A percentile compares a stretch with the other conserved stretches of the same genome.
phyloP scores from a whole-genome alignment of 2,888 invertebrate species.

The Crematogaster levior region DNA sequence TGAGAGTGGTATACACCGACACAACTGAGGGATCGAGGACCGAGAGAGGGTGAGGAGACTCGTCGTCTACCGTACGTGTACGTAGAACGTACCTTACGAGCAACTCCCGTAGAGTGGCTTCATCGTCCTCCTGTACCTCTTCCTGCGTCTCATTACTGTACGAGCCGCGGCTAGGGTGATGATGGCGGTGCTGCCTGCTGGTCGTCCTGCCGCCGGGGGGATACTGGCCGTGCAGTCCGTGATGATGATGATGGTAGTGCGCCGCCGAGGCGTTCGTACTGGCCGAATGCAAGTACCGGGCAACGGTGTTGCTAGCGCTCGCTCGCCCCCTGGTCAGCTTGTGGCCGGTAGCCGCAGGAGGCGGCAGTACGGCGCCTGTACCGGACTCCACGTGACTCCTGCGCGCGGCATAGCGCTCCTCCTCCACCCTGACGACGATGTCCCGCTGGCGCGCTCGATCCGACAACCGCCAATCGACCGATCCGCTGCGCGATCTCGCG shows the following conservation, averaged over 20 bases:
- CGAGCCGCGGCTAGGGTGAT: constrained; percentile 87
- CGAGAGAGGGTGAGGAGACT: constrained; percentile 27
- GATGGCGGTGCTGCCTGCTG: constrained; percentile 83
- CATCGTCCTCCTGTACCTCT: constrained; percentile 92
- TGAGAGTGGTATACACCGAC: constrained; percentile 41
- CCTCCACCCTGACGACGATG: constrained; percentile 80
- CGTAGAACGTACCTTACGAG: constrained; percentile 93
- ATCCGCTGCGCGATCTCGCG: constrained; percentile 69
- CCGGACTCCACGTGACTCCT: constrained; percentile 81
- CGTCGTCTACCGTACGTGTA: constrained; percentile 35
- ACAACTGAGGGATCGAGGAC: constrained; percentile 14
- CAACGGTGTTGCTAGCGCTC: constrained; percentile 75
- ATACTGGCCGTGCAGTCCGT: constrained; percentile 72
- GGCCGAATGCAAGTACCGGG: constrained; percentile 83
- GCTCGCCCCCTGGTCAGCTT: constrained; percentile 86
- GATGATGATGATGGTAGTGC: constrained; percentile 78
- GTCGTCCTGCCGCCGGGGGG: constrained; percentile 83
- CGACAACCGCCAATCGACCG: constrained; percentile 69
- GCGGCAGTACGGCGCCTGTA: constrained; percentile 84
- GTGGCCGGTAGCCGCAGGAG: constrained; percentile 82
- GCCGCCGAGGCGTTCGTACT: constrained; percentile 78
- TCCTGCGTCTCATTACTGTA: constrained; percentile 94
- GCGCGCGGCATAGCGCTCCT: constrained; percentile 83
- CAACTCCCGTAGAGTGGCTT: constrained; percentile 97
- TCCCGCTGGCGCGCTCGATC: constrained; percentile 60